Evolutionary conservation across 2,113 vertebrate genomes (phyloP), one percentile per base, ranked within the genome.

Genomic region (Pungitius pungitius): DNA sequence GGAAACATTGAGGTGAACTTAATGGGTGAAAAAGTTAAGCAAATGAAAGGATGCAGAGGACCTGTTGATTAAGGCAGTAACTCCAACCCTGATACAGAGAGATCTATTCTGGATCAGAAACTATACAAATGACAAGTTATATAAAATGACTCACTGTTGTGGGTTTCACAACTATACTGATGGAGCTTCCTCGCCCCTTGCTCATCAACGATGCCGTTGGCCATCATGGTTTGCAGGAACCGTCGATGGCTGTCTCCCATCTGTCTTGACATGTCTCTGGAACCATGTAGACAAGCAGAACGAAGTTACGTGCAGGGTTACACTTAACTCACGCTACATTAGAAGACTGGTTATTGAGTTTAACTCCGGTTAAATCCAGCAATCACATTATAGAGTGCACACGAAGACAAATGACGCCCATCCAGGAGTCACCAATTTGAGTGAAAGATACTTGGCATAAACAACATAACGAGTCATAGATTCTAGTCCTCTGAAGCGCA

Each of bases 161-260:
- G 93, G 12, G 85, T 89, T 66, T 93, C 92, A 75, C 97, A 97
- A 78, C 95, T 97, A 47, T 87, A 84, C 8, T 71, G 91, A 74
- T 95, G 91, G 27, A 97, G 60, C 1, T 76, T 83, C 58, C 40
- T 88, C 0, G 94, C 92, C 0, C 87, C 90, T 1, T 88, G 78
- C 1, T 90, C 93, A 67, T 96, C 95, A 22, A 96, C 84, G 62
- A 97, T 94, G 0, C 96, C 95, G 0, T 86, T 93, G 11, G 88
- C 90, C 96, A 99, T 97, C 77, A 99, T 85, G 51, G 94, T 76
- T 70, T 99, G 97, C 1, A 98, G 86, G 81, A 99, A 98, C 10
- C 94, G 92, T 2, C 94, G 94, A 43, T 99, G 97, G 66, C 94
- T 92, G 4, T 97, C 89, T 0, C 91, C 95, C 93, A 97, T 94